Evolutionary conservation across 2,888 invertebrate species (phyloP), one percentile per base, ranked within the genome.

Genomic region (Toxonevra muliebris): DNA sequence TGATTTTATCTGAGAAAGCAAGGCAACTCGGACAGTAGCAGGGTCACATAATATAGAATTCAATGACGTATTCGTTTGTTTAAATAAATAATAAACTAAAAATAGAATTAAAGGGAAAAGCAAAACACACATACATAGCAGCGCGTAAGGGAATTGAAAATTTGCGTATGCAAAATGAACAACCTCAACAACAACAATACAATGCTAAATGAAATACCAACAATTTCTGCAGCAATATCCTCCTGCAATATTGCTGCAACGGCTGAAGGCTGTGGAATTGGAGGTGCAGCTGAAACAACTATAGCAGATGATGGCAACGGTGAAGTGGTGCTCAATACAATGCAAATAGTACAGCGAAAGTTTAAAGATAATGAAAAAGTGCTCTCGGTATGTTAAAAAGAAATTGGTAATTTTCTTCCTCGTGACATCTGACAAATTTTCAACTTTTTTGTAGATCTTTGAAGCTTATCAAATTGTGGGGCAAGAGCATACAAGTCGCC

Each of bases 401-500:
- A 53, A 4, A 30, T 30, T 30, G 4, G 50, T 8, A 3, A 48
- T 4, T 48, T 48, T 30, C 30, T 30, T 30, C 7, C 30, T 30
- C 30, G 30, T 30, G 30, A 2, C 2, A 30, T 30, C 2, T 30
- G 7, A 30, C 30, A 30, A 30, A 30, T 30, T 30, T 7, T 2
- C 3, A 30, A 30, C 30, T 57, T 54, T n/a, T 15, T 71, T 66
- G 1, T 61, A 85, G 85, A 74, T 83, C 20, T 83, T 85, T 57
- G 85, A 85, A 69, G 80, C 83, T 3, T 85, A 85, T 76, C 85
- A 86, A 73, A 79, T 85, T n/a, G 76, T 77, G 50, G 82, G 81
- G 1, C 80, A 74, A 41, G 85, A 84, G 65, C 79, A 84, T 62
- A 70, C 76, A 43, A 81, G 81, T 68, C 82, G 84, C 1, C 66